Base-by-base conservation (phyloP, 1,140 invertebrate species). In the Heliothis virescens region DNA sequence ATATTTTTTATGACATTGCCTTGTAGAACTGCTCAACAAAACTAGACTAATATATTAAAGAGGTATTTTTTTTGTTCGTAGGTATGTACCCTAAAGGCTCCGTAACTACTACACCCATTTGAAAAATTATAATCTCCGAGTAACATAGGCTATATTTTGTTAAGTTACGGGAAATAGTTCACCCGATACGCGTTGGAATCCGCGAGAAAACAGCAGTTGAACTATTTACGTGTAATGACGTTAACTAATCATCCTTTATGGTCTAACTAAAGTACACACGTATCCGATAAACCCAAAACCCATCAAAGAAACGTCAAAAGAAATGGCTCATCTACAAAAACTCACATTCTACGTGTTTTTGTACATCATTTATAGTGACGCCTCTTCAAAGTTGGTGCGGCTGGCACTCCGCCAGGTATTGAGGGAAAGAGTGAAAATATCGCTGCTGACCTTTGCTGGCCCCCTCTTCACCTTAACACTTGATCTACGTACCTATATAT, bases 351-450 rank as follows among this genome's bases (percentile, higher is more conserved):
- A 76, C 47, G 47, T 76, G 47, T 76, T 41, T 60, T 48, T 50
- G 29, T 50, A 41, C 59, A 74, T 60, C 50, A 29, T 74, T 74
- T 62, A 74, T 60, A 18, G 21, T 47, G 59, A 76, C 59, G 47
- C 41, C 73, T 63, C 73, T 62, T 82, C 59, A 77, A 53, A 80
- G 79, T 80, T 76, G 21, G 47, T 59, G 18, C 50, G 16, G 57
- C 77, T 87, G 86, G 84, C 84, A 15, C 29, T 12, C 0, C 15
- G 86, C 86, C 86, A 87, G 62, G 52, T 83, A 48, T 72, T 47
- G 82, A 60, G 80, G 52, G 59, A 83, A 83, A 86, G 83, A 82
- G 83, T 87, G 79, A 82, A 87, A 86, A 87, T 85, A 87, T 77
- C 79, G 26, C 79, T 12, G 67, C 53, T 86, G 79, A 87, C 82